Base-by-base conservation (phyloP, 2,113 vertebrate genomes). In the Corythornis vintsioides region DNA sequence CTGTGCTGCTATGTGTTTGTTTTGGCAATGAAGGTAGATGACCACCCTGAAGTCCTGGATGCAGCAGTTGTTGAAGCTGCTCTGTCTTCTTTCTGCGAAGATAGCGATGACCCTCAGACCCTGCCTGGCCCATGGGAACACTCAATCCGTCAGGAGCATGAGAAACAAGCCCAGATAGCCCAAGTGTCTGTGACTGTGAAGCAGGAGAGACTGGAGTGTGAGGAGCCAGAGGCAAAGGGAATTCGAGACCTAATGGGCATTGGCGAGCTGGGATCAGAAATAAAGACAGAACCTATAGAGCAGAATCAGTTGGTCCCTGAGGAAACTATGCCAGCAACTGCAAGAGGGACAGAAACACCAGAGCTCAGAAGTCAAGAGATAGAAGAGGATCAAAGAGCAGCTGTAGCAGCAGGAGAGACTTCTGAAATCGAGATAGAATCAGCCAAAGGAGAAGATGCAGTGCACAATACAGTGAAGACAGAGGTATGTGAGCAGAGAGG, bases 61-160 rank as follows among this genome's bases (percentile, higher is more conserved):
- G 99, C 99, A 24, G 99, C 99, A 33, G 99, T 99, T 19, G 99
- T 99, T 61, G 99, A 99, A 97, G 99, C 99, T 14, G 99, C 99
- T 45, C 97, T 99, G 12, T 99, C 99, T 73, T 96, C 95, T 45
- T 98, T 99, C 61, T 99, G 99, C 5, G 99, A 99, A 96, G 99
- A 99, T 78, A 98, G 98, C 0, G 98, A 98, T 77, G 98, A 99
- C 24, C 98, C 98, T 64, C 99, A 99, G 97, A 96, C 98, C 10
- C 97, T 99, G 38, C 98, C 98, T 45, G 98, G 98, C 28, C 99
- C 99, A 0, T 99, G 99, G 99, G 99, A 99, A 67, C 95, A 98
- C 43, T 92, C 98, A 69, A 96, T 98, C 80, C 98, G 92, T 81
- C 97, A 97, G 81, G 98, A 98, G 29, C 97, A 97, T 1, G 97